Evolutionary conservation across 2,888 invertebrate genomes (phyloP).

Genomic region (Cataglyphis albicans): DNA sequence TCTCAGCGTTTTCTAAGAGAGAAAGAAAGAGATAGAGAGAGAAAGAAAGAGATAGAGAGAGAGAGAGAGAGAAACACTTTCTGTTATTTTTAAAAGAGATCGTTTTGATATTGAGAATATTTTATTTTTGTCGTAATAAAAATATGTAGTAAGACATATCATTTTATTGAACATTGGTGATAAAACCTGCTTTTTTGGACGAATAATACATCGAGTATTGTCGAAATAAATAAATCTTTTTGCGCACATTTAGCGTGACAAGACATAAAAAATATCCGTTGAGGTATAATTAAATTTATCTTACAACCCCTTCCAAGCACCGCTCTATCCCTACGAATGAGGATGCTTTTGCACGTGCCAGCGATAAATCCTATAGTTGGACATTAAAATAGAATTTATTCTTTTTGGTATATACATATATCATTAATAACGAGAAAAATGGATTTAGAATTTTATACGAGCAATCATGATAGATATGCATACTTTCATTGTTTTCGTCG

Average conservation of each 20-base stretch:
- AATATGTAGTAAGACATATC: no score
- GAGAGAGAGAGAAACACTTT: no score
- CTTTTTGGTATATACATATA: neutral
- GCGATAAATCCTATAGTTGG: neutral
- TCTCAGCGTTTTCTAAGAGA: no score
- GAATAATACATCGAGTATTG: neutral
- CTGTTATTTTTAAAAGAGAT: no score
- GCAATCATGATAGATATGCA: neutral
- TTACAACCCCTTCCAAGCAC: neutral
- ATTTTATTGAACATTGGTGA: no score
- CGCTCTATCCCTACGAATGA: neutral
- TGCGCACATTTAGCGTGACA: neutral
- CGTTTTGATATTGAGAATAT: no score
- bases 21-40: no score
- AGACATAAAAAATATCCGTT: neutral
- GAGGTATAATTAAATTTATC: neutral
- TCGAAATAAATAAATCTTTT: neutral
- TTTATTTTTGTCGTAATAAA: no score
- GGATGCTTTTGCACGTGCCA: neutral
- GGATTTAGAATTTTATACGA: neutral
- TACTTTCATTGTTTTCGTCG: neutral
- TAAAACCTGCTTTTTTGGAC: no score
- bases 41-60: no score
- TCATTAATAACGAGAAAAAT: neutral
- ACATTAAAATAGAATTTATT: neutral